Evolutionary conservation across 1,140 invertebrate species (phyloP).

Genomic region (Bombus confusus): DNA sequence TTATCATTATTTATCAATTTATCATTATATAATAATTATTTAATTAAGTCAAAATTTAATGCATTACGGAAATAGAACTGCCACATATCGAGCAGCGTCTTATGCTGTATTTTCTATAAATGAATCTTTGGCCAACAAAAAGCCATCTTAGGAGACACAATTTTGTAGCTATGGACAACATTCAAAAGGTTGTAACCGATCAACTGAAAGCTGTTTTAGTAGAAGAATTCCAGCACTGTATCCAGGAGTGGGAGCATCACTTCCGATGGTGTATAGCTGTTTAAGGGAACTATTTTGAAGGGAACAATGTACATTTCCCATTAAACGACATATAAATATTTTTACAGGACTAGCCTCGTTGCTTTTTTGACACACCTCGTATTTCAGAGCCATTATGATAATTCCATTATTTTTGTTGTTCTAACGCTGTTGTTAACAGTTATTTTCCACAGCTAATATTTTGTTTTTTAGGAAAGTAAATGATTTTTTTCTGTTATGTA

Average conservation of each 20-base stretch:
- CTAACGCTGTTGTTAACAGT: neutral
- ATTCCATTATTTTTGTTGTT: too few relatives aligned
- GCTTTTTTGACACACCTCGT: neutral
- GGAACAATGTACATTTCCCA: neutral
- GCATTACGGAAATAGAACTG: neutral
- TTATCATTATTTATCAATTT: too few relatives aligned
- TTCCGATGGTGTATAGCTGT: neutral
- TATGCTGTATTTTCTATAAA: neutral
- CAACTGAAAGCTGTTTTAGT: neutral
- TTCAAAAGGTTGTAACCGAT: neutral
- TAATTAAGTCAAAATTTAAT: too few relatives aligned
- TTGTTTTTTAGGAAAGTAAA: neutral
- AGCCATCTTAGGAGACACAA: neutral
- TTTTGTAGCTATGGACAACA: neutral
- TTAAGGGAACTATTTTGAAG: neutral
- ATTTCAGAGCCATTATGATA: neutral
- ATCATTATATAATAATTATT: too few relatives aligned
- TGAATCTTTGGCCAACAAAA: neutral
- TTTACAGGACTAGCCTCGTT: neutral
- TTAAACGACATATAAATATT: neutral
- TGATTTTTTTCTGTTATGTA: neutral
- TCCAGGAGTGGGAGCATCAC: neutral
- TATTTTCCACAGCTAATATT: neutral
- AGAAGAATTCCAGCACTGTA: neutral
- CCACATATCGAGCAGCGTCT: neutral